These are phyloP conservation scores for Chiloscyllium plagiosum DNA, from an alignment of 2,113 vertebrate genomes.

Conservation along the genomic window DNA sequence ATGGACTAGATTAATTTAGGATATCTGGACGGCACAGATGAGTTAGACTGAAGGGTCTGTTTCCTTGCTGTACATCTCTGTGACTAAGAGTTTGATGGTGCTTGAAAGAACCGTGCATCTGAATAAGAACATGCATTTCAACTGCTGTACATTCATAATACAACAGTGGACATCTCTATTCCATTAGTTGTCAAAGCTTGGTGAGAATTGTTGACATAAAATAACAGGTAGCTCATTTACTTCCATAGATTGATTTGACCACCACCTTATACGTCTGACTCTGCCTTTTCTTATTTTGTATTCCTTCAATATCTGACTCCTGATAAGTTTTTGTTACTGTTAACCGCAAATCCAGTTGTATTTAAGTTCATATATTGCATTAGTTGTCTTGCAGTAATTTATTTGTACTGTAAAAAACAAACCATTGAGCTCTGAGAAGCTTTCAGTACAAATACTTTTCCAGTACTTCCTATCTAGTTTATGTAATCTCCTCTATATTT, in stretches of 20 bases:
- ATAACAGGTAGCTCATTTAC: conserved; percentile 8
- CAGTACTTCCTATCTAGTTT: background rate
- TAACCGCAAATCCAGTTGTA: background rate
- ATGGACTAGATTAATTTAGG: too few relatives aligned
- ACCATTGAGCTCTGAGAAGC: background rate
- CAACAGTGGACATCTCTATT: conserved; percentile 16
- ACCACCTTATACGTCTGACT: background rate
- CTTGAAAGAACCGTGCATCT: background rate
- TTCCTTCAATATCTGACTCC: background rate
- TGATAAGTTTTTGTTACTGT: background rate
- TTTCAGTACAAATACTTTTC: background rate
- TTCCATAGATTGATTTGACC: background rate
- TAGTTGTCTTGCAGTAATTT: background rate
- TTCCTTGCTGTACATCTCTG: too few relatives aligned
- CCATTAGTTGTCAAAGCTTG: background rate
- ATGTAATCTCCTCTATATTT: too few relatives aligned
- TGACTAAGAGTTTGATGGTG: background rate
- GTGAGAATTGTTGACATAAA: background rate
- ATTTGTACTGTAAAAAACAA: background rate
- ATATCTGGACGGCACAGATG: too few relatives aligned
- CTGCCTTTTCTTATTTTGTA: background rate
- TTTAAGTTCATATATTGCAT: background rate
- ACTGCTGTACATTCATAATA: background rate
- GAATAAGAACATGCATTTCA: conserved; percentile 10
- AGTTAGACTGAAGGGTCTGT: too few relatives aligned